These are phyloP conservation scores for Camptogramma bilineatum DNA, from an alignment of 2,888 invertebrate genomes.

Conservation along the genomic window DNA sequence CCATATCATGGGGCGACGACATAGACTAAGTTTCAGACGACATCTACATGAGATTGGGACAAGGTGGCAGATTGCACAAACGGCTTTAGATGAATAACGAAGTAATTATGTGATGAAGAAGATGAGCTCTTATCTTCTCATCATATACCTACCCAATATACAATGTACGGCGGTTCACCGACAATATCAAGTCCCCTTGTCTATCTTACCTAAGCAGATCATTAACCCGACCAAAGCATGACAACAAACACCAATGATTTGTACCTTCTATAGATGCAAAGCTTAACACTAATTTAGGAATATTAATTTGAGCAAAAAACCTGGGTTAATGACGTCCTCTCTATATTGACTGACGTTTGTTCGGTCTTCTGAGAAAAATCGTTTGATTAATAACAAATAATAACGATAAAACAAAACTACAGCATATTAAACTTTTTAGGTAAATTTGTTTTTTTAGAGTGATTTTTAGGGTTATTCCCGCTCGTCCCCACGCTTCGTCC, in stretches of 20 bases:
- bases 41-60: too few relatives aligned
- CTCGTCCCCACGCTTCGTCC: too few relatives aligned
- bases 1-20: too few relatives aligned
- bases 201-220: neutral
- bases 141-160: too few relatives aligned
- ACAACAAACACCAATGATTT: neutral
- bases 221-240: neutral
- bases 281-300: neutral
- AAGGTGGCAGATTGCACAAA: too few relatives aligned
- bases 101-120: too few relatives aligned
- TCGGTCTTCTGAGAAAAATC: constrained; percentile 28
- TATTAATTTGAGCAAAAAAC: neutral
- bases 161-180: neutral
- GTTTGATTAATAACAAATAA: too few relatives aligned
- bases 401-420: constrained; percentile 8
- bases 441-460: neutral
- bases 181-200: too few relatives aligned
- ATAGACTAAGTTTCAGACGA: too few relatives aligned
- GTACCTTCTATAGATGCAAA: neutral
- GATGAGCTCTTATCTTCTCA: too few relatives aligned
- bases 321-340: neutral
- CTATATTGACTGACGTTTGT: constrained; percentile 16
- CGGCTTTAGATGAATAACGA: too few relatives aligned
- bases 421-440: neutral
- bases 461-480: neutral